Evolutionary conservation across 2,113 vertebrate genomes (phyloP), one percentile per base, ranked within the genome.

Genomic region (Austrofundulus limnaeus): DNA sequence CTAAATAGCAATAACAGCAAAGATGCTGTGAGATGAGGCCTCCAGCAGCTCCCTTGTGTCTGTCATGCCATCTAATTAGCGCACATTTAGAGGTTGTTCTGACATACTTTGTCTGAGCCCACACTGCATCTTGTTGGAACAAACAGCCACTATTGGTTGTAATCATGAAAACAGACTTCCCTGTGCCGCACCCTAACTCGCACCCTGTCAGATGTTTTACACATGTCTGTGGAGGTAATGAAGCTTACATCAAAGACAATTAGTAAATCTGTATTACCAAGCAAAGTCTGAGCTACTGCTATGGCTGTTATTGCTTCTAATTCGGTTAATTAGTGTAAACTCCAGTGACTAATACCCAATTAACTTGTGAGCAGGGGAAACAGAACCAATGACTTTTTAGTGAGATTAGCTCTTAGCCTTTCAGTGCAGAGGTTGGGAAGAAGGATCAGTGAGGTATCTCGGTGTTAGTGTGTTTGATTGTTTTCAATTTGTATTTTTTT

Each of bases 321-420:
- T 77, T 49, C 42, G 17, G 37, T 67, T 87, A 80, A 90, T 88
- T 77, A 77, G 76, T 38, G 41, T 63, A 76, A 65, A 75, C 60
- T 63, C 82, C 46, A 75, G 77, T 65, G 53, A 75, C 72, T 78
- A 81, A 85, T 74, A 59, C 67, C 58, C 72, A 80, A 82, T 88
- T 88, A 88, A 74, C 83, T 81, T 68, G 12, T 39, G 39, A 61
- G 58, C 54, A 53, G 43, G 77, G 83, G 84, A 80, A 74, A 82
- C 80, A 34, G 34, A 75, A 31, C 45, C 69, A 73, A 61, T 79
- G 53, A 53, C 64, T 71, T 74, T 77, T 80, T 39, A 55, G 78
- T 87, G 74, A 66, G 51, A 81, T 68, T 65, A 61, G 59, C 76
- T 69, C 41, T 77, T 83, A 70, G 75, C 75, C 69, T 80, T 75